phyloP scores from a whole-genome alignment of 2,797 vertebrate genomes.

The Nyctibius grandis region DNA sequence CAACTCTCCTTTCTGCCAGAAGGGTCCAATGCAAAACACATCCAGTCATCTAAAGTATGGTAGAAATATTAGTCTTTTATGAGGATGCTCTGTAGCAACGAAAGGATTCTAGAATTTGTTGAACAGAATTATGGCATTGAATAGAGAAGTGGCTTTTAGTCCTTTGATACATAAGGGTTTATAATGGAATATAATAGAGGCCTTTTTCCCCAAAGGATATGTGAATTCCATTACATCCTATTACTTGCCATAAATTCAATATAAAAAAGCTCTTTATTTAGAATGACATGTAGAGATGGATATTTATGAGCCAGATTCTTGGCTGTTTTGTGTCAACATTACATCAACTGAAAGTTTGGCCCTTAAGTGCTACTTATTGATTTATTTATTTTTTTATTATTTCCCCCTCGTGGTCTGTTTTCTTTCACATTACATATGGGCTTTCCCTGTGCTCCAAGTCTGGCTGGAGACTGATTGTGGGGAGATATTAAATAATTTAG shows the following conservation, averaged over 20 bases:
- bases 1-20: background rate
- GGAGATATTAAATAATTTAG: background rate
- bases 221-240: conserved; percentile 50
- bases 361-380: background rate
- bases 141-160: conserved; percentile 47
- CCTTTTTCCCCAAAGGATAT: conserved; percentile 4
- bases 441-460: background rate
- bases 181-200: conserved; percentile 32
- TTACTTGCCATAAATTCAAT: conserved; percentile 57
- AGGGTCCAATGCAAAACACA: background rate
- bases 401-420: background rate
- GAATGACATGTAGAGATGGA: background rate
- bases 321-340: background rate
- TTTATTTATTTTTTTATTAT: background rate
- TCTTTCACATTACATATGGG: background rate
- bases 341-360: background rate
- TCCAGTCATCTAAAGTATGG: background rate
- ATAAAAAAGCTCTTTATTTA: conserved; percentile 17
- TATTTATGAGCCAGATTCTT: background rate
- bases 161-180: conserved; percentile 45
- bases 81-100: conserved; percentile 5
- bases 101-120: conserved; percentile 51
- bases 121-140: conserved; percentile 48
- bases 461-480: background rate
- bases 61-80: conserved; percentile 34